Percentiles rank a stretch among this genome's conserved stretches.
Evolutionary conservation across 2,113 vertebrate genomes (phyloP).

Genomic region (Junco hyemalis): DNA sequence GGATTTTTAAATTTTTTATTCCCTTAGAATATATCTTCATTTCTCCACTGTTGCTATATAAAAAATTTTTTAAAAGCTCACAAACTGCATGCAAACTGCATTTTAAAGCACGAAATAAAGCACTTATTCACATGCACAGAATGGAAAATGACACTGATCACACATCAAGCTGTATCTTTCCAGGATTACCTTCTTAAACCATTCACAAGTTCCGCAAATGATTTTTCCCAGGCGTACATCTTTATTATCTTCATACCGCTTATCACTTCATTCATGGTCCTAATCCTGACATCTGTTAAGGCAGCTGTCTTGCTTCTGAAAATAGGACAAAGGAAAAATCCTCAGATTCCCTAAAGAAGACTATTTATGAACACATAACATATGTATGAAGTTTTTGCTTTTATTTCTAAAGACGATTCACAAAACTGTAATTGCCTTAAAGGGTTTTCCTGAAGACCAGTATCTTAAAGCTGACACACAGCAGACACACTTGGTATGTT

Average conservation of each 20-base stretch:
- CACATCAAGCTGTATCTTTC: neutral
- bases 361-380: neutral
- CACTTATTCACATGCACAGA: neutral
- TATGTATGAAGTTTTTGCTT: neutral
- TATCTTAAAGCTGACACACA: neutral
- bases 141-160: neutral
- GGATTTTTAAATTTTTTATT: neutral
- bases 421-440: neutral
- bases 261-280: slow-evolving; percentile 97
- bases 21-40: neutral
- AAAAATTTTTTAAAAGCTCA: neutral
- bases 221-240: slow-evolving; percentile 97
- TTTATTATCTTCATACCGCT: slow-evolving; percentile 96
- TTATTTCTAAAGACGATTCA: neutral
- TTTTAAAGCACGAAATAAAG: neutral
- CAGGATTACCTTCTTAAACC: slow-evolving; percentile 85
- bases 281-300: slow-evolving; percentile 87
- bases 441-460: neutral
- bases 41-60: neutral
- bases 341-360: neutral
- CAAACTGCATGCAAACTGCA: neutral
- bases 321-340: neutral
- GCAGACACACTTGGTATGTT: neutral
- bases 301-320: slow-evolving; percentile 86
- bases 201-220: slow-evolving; percentile 85